Percentiles rank a stretch among this genome's conserved stretches.
Evolutionary conservation across 2,113 vertebrate species (phyloP).

Genomic region (Elephantulus edwardii): DNA sequence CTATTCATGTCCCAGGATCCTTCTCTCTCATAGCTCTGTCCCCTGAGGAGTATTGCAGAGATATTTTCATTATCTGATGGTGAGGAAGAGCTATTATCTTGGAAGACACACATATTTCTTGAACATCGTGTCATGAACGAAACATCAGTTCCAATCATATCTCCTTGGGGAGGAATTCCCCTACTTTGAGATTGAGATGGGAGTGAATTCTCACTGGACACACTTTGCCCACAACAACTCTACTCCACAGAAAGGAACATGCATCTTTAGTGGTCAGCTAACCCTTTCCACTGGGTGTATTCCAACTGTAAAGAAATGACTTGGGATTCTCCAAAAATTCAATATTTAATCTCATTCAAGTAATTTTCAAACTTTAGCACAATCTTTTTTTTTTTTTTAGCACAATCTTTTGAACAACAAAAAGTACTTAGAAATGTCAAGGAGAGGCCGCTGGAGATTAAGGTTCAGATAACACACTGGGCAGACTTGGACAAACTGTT

Average conservation of each 20-base stretch:
- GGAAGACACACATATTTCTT: not conserved
- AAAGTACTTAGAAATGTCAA: not conserved
- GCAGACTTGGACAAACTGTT: not conserved
- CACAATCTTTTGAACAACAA: not conserved
- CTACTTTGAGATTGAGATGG: not conserved
- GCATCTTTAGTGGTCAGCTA: not conserved
- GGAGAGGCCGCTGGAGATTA: no score
- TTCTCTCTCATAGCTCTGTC: not conserved
- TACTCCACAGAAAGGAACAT: accelerated
- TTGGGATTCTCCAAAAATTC: not conserved
- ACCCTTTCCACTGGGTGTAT: not conserved
- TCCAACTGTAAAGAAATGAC: not conserved
- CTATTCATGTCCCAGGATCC: not conserved
- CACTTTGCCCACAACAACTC: not conserved
- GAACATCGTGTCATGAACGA: not conserved
- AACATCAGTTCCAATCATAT: not conserved
- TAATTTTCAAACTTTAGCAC: not conserved
- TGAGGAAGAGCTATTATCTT: not conserved
- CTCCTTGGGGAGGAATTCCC: not conserved
- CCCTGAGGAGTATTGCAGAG: not conserved
- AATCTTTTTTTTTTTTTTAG: not conserved
- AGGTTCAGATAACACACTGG: no score
- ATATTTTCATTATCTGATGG: not conserved
- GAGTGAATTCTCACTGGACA: not conserved
- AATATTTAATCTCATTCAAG: not conserved